Base-by-base conservation (phyloP, 2,113 vertebrate species). In the Ceyx margarethae region DNA sequence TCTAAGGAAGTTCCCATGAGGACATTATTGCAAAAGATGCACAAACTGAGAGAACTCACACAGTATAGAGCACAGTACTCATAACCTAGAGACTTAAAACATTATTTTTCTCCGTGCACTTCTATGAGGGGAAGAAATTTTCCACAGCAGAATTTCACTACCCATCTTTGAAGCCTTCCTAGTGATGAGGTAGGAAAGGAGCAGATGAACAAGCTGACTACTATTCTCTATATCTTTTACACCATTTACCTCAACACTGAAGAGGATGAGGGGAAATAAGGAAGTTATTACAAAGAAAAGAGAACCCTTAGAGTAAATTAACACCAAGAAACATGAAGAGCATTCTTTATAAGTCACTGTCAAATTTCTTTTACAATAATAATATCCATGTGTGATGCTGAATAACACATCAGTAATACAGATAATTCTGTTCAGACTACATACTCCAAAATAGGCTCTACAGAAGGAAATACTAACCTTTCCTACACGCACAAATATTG, bases 401-500 rank as follows among this genome's bases (percentile, higher is more conserved):
- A 74, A 8, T 20, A 58, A 62, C 10, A 85, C 31, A 10, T 6
- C 53, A 80, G n/a, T 33, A 81, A 46, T 3, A 66, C 17, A 75
- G 40, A 85, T 26, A 23, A 29, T 35, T 84, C 40, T 51, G 10
- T 31, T 25, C 21, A 72, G 53, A 46, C 6, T 50, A 2, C 6
- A 3, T 17, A 22, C 18, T 78, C 31, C 9, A 45, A 40, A 43
- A 50, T 50, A 3, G 26, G 12, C 17, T 58, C 2, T 3, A 20
- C 16, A 15, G 5, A 16, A 40, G 22, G 15, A 91, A 91, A 88
- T 13, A 8, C 6, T 14, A 35, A 37, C 2, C 19, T 77, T 56
- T 81, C 25, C 53, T 46, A 46, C n/a, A 22, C 0, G 0, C 0
- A 1, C 37, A 37, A 37, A 37, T 37, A 37, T 37, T 37, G 37